These are phyloP conservation scores for Xenopus borealis DNA, from an alignment of 2,113 vertebrate genomes.

Conservation along the genomic window DNA sequence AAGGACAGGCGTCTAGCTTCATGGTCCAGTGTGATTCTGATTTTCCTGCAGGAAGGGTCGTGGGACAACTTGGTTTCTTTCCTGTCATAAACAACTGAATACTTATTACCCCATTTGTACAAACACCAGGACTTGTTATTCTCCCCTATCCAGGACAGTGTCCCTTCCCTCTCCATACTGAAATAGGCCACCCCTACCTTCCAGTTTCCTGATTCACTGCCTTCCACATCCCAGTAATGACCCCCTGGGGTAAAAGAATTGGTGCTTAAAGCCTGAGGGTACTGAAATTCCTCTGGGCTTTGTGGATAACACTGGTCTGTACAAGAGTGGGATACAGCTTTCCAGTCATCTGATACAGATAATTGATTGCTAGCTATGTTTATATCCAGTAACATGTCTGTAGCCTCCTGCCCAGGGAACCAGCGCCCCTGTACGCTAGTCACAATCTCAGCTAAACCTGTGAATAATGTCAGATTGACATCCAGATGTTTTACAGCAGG, in stretches of 20 bases:
- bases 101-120: neutral
- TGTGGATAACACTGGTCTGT: neutral
- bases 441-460: neutral
- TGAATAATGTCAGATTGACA: neutral
- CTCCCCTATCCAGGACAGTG: neutral
- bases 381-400: neutral
- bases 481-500: neutral
- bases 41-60: neutral
- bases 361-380: neutral
- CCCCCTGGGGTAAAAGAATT: neutral
- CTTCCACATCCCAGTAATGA: conserved; percentile 23
- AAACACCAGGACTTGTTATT: neutral
- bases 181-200: neutral
- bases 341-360: neutral
- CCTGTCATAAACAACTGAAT: neutral
- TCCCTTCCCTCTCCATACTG: neutral
- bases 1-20: neutral
- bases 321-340: neutral
- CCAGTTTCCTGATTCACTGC: neutral
- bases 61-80: neutral
- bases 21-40: neutral
- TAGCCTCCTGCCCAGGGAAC: neutral
- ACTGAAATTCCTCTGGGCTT: neutral
- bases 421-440: neutral
- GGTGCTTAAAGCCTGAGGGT: neutral